phyloP scores from a whole-genome alignment of 2,888 invertebrate genomes.

The Hedya salicella region DNA sequence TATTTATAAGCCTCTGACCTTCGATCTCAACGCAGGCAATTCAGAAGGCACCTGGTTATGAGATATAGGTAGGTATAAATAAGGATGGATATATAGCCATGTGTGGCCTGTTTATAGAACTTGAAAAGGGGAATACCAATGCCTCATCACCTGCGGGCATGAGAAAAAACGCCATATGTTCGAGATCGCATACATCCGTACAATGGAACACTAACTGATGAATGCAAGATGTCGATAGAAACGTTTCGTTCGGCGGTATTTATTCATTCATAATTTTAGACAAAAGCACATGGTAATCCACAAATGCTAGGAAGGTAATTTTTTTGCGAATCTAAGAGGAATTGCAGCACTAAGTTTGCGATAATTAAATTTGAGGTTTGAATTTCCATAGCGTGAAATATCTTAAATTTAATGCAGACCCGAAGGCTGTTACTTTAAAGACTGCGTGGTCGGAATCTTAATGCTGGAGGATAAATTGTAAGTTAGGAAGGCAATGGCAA shows the following conservation, averaged over 20 bases:
- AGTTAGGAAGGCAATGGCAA: no score
- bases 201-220: constrained; percentile 12
- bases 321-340: no score
- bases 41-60: background rate
- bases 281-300: background rate
- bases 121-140: constrained; percentile 31
- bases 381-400: no score
- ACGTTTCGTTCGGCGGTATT: background rate
- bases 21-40: background rate
- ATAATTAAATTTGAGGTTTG: no score
- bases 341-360: no score
- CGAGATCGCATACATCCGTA: constrained; percentile 6
- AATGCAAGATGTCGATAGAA: constrained; percentile 24
- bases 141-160: constrained; percentile 32
- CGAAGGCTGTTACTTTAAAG: no score
- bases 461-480: no score
- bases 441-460: no score
- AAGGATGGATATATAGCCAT: constrained; percentile 13
- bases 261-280: background rate
- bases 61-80: background rate
- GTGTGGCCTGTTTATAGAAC: constrained; percentile 2
- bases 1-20: no score
- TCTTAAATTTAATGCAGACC: no score
- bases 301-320: no score
- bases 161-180: constrained; percentile 39